Percentiles rank a stretch among this genome's conserved stretches.
Conservation (phyloP, 2,888 invertebrate species). For the Pachycephus smyrnensis region DNA sequence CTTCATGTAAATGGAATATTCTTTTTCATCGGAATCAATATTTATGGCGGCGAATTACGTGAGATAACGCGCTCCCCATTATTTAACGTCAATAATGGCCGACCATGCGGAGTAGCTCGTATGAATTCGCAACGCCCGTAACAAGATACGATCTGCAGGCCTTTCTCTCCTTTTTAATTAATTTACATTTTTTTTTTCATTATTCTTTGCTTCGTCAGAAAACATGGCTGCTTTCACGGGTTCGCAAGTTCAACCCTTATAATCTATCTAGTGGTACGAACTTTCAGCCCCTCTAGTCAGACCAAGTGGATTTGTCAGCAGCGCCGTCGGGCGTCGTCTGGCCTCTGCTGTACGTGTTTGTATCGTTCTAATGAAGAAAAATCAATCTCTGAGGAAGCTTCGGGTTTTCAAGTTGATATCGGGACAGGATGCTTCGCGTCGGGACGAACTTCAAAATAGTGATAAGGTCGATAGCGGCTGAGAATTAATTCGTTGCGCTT, state of each 20-base stretch:
- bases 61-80: slow-evolving; percentile 21
- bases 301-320: not conserved
- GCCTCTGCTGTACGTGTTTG: not conserved
- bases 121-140: not conserved
- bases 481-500: slow-evolving; percentile 43
- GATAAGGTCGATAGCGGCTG: not conserved
- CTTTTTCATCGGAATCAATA: slow-evolving; percentile 33
- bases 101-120: not conserved
- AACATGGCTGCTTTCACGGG: not conserved
- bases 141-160: not conserved
- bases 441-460: too few species aligned
- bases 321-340: not conserved
- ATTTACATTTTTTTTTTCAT: not conserved
- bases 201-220: not conserved
- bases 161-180: not conserved
- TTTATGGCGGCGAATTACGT: slow-evolving; percentile 24
- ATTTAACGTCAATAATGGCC: not conserved
- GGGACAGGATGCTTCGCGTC: too few species aligned
- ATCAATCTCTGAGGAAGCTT: too few species aligned
- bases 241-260: not conserved
- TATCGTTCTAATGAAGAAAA: not conserved
- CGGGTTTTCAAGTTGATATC: too few species aligned
- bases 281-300: not conserved
- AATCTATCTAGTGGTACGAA: not conserved
- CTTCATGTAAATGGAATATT: slow-evolving; percentile 41